Evolutionary conservation across 2,113 vertebrate species (phyloP).

Genomic region (Phycodurus eques): DNA sequence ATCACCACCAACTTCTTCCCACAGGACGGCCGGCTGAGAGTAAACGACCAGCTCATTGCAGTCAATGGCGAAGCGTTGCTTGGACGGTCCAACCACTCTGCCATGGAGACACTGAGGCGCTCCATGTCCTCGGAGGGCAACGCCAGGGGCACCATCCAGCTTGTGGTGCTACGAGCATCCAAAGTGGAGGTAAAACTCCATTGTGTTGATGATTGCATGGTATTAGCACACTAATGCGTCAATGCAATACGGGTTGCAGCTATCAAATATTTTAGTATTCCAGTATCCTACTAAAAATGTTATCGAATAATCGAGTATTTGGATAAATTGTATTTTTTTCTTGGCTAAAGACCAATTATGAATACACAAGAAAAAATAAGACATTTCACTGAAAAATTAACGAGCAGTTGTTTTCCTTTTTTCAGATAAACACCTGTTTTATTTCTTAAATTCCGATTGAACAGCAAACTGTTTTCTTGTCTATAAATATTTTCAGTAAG

Average conservation of each 20-base stretch:
- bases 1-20: background rate
- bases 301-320: no score
- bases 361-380: no score
- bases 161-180: conserved; percentile 76
- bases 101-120: conserved; percentile 89
- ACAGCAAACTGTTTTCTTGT: no score
- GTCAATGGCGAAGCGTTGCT: conserved; percentile 89
- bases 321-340: no score
- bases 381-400: no score
- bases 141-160: conserved; percentile 86
- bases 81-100: conserved; percentile 86
- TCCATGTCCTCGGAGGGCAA: conserved; percentile 96
- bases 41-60: conserved; percentile 89
- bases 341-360: no score
- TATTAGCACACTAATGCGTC: background rate
- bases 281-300: no score
- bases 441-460: no score
- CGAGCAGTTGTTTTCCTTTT: no score
- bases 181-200: conserved; percentile 33
- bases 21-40: conserved; percentile 84
- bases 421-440: no score
- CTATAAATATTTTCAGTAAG: no score
- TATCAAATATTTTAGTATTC: no score
- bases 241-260: background rate
- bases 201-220: background rate